These are phyloP conservation scores for Drosophila parthenogenetica DNA, from an alignment of 2,888 invertebrate genomes.

Conservation along the genomic window DNA sequence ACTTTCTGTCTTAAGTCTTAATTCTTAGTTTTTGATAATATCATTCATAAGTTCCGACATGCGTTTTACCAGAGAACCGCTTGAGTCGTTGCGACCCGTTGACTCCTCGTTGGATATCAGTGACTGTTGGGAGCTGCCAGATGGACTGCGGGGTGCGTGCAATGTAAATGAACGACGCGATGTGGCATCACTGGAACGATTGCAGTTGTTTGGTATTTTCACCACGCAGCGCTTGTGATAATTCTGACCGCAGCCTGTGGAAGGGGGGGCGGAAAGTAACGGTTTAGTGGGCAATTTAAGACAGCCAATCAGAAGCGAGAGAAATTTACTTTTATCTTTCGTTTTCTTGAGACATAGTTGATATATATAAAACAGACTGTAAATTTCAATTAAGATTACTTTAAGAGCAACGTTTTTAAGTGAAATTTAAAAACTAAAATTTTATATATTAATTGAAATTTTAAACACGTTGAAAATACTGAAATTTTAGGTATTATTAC, in stretches of 20 bases:
- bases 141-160: conserved; percentile 88
- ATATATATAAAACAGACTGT: no score
- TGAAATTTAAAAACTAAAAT: no score
- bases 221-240: conserved; percentile 99
- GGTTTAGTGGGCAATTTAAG: conserved; percentile 1
- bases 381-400: no score
- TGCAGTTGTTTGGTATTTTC: conserved; percentile 99
- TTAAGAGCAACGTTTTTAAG: no score
- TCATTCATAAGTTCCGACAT: conserved; percentile 88
- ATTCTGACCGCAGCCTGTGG: conserved; percentile 96
- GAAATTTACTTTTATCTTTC: not conserved
- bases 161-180: conserved; percentile 85
- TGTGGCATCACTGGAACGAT: conserved; percentile 85
- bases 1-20: conserved; percentile 73
- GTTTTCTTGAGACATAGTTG: no score
- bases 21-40: conserved; percentile 83
- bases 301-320: conserved; percentile 29
- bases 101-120: conserved; percentile 87
- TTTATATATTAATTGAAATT: no score
- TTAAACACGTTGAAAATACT: no score
- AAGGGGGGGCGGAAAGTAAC: not conserved
- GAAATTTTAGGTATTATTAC: no score
- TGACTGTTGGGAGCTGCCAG: conserved; percentile 89
- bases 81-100: conserved; percentile 83
- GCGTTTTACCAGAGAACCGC: conserved; percentile 91